phyloP scores from a whole-genome alignment of 2,113 vertebrate genomes.

The Halichoerus grypus region DNA sequence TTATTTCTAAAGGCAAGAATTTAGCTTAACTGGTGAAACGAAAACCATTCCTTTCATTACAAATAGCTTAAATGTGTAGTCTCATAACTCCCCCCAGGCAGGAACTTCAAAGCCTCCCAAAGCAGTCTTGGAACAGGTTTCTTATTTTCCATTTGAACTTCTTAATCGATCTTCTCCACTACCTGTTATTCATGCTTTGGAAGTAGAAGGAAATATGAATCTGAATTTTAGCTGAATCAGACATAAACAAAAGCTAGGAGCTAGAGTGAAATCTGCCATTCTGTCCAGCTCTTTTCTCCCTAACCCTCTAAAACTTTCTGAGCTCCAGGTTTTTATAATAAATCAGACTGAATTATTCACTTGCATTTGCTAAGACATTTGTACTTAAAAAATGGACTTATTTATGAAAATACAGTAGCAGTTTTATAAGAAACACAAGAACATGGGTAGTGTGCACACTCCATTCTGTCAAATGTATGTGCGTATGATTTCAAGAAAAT shows the following conservation, averaged over 20 bases:
- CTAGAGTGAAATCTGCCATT: background rate
- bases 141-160: slow-evolving; percentile 74
- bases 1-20: slow-evolving; percentile 77
- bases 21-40: slow-evolving; percentile 68
- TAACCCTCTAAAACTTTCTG: background rate
- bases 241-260: slow-evolving; percentile 64
- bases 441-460: background rate
- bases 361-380: background rate
- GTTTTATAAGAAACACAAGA: background rate
- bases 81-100: slow-evolving; percentile 57
- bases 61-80: slow-evolving; percentile 76
- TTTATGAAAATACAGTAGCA: background rate
- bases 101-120: slow-evolving; percentile 76
- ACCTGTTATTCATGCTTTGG: slow-evolving; percentile 51
- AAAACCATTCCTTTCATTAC: slow-evolving; percentile 75
- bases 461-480: background rate
- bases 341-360: background rate
- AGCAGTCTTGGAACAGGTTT: slow-evolving; percentile 63
- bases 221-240: slow-evolving; percentile 68
- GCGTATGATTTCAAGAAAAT: background rate
- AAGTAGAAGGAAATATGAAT: slow-evolving; percentile 39
- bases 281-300: background rate
- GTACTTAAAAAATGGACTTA: background rate
- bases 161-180: slow-evolving; percentile 74
- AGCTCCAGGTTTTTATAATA: background rate